Percentiles rank a stretch among this genome's conserved stretches.
Conservation (phyloP, 2,888 invertebrate species). For the Andrena flavipes region DNA sequence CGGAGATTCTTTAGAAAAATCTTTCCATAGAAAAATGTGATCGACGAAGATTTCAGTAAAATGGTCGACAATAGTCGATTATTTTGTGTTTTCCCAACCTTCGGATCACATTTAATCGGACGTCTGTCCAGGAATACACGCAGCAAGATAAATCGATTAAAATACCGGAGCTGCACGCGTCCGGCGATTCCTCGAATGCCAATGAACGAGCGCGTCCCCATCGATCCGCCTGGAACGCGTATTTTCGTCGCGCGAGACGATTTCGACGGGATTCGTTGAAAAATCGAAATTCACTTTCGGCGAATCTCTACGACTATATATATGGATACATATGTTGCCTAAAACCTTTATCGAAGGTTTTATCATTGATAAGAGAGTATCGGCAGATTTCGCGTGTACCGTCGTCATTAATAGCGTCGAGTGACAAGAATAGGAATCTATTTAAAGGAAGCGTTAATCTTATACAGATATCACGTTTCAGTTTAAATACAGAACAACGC, state of each 20-base stretch:
- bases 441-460: conserved; percentile 13
- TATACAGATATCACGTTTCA: conserved; percentile 4
- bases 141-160: conserved; percentile 48
- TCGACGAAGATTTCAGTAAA: no score
- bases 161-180: conserved; percentile 45
- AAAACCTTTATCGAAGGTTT: no score
- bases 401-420: neutral
- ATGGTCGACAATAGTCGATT: no score
- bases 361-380: no score
- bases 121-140: conserved; percentile 13
- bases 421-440: conserved; percentile 10
- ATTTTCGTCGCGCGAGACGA: conserved; percentile 37
- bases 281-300: neutral
- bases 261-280: neutral
- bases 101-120: conserved; percentile 17
- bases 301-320: neutral
- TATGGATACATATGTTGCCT: no score
- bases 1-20: no score
- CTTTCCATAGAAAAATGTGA: no score
- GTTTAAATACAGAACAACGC: neutral
- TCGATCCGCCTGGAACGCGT: conserved; percentile 7
- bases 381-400: neutral
- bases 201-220: conserved; percentile 36
- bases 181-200: conserved; percentile 47
- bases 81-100: conserved; percentile 31